Base-by-base conservation (phyloP, 2,113 vertebrate genomes). In the Spermophilus dauricus region DNA sequence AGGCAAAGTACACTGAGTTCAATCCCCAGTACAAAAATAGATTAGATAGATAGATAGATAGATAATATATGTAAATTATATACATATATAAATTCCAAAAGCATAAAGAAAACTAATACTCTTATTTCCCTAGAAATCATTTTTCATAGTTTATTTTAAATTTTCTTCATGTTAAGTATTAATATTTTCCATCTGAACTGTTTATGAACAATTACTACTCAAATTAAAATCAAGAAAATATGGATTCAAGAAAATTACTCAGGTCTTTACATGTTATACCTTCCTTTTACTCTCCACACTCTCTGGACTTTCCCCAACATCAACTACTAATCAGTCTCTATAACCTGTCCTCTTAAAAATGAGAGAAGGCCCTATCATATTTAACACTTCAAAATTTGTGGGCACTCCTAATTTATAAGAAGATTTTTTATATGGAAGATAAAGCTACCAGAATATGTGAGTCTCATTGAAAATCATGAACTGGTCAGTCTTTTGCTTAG, bases 81-180 rank as follows among this genome's bases (percentile, higher is more conserved):
- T 24, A 26, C 22, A 61, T 26, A 26, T 63, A 63, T 26, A 2
- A 26, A 63, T 4, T 58, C 20, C 56, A 58, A 87, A 93, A 96
- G 77, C 10, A 69, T 58, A 69, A 92, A 70, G 37, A 67, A 56
- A 91, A 87, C 16, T 26, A 80, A 92, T 9, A 45, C 24, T 86
- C 45, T 83, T n/a, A 82, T 48, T 95, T 96, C 88, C 30, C 20
- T 91, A 84, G 67, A 95, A 96, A 96, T 88, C 80, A 48, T 20
- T 94, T 97, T 97, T 90, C 58, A 8, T 63, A 56, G 78, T 93
- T 97, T 92, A 91, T n/a, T 78, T 58, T 98, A 45, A 85, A 69
- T 58, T 97, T 97, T 94, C 24, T 89, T 80, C 93, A 2, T 30
- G 48, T 80, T 95, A 63, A 83, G 10, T 39, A 61, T 48, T 91